Evolutionary conservation across 2,113 vertebrate species (phyloP), one percentile per base, ranked within the genome.

Genomic region (Brienomyrus brachyistius): DNA sequence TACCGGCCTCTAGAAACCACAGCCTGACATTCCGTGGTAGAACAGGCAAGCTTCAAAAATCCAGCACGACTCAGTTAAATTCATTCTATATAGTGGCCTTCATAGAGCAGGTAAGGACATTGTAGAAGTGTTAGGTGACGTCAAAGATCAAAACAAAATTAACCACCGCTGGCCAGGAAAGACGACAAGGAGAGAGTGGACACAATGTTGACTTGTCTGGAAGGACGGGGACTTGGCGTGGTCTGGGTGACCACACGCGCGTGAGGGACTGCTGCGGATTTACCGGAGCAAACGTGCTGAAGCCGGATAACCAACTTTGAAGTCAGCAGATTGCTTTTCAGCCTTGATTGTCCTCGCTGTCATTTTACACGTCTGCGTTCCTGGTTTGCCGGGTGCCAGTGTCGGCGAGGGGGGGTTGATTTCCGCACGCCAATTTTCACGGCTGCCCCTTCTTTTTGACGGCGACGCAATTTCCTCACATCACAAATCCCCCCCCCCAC

Each of bases 381-480:
- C 35, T 89, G 89, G 56, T 23, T 35, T 11, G 43, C 15, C 43
- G 80, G 17, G 40, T 17, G 74, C 89, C 23, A 1, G n/a, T 31
- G 31, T 40, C 31, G 11, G 27, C 0, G 31, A 10, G 35, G 35
- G 11, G 35, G 50, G 31, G 54, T 21, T 27, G 45, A 52, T 90
- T 87, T 82, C 83, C 52, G 62, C 82, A 40, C 50, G 84, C 17
- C 89, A 35, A 87, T 91, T 80, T 85, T 19, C 56, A 23, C 27
- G n/a, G 27, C 59, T 80, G 52, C 54, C 92, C 89, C 90, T 90
- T 90, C 83, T 87, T 40, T 40, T 40, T 84, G 86, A 77, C 40
- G 74, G 66, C 74, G 86, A 92, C 70, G 80, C 86, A 90, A 91
- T 91, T 89, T 83, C 45, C 80, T 23, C 80, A 10, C 80, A 83